Conservation (phyloP, 1,140 invertebrate species). For the Acromyrmex heyeri region DNA sequence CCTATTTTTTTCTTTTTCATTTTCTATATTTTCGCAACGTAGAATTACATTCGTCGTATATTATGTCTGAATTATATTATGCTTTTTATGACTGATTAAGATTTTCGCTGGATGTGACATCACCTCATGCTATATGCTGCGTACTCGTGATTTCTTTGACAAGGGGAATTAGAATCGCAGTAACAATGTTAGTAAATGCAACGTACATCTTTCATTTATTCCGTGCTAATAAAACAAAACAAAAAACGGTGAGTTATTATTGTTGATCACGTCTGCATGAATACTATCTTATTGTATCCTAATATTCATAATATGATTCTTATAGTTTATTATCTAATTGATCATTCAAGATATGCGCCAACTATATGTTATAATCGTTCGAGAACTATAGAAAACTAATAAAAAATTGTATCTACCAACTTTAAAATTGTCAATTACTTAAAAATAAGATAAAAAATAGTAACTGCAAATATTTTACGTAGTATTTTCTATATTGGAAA, state of each 20-base stretch:
- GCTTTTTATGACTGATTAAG: neutral
- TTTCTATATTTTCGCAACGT: neutral
- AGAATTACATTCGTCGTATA: neutral
- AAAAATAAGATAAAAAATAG: neutral
- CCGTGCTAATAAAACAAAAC: conserved; percentile 78
- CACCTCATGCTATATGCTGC: conserved; percentile 5
- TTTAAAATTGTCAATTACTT: neutral
- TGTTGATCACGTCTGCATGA: neutral
- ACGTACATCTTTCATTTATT: conserved; percentile 79
- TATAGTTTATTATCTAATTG: no score
- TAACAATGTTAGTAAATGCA: conserved; percentile 76
- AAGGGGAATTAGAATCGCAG: conserved; percentile 70
- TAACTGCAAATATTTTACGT: neutral
- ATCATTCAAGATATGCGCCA: no score
- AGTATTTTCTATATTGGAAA: no score
- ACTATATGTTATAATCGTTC: no score
- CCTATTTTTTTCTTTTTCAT: neutral
- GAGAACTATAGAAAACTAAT: neutral
- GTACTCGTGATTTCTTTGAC: conserved; percentile 76
- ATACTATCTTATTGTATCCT: no score
- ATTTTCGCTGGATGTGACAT: neutral
- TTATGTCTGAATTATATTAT: neutral
- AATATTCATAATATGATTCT: no score
- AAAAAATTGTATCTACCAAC: neutral
- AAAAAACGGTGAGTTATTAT: conserved; percentile 37